These are phyloP conservation scores for Trichoplax adhaerens DNA, from an alignment of 37 sponge, comb jelly and placozoan species.

Conservation along the genomic window DNA sequence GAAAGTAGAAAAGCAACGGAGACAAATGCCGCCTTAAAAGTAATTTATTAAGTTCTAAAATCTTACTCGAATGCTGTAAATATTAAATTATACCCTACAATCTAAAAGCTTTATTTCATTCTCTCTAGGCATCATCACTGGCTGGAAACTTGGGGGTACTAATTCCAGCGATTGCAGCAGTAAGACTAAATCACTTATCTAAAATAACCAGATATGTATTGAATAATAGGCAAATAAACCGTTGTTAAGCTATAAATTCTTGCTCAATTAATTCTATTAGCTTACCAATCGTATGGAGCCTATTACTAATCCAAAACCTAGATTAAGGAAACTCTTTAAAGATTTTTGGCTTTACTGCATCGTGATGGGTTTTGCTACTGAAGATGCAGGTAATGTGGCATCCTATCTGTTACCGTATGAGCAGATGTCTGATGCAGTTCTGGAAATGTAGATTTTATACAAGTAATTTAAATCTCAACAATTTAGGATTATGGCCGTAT, in stretches of 20 bases:
- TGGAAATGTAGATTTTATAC: neutral
- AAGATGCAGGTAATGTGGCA: neutral
- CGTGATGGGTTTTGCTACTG: conserved; percentile 62
- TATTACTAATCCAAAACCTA: conserved; percentile 7
- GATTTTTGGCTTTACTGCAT: conserved; percentile 95
- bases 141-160: conserved; percentile 55
- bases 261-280: conserved; percentile 10
- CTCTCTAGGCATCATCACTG: conserved; percentile 49
- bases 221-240: neutral
- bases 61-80: neutral
- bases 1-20: conserved; percentile 49
- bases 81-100: neutral
- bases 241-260: neutral
- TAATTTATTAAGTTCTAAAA: conserved; percentile 11
- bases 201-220: neutral
- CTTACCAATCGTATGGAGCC: conserved; percentile 19
- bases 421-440: neutral
- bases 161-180: conserved; percentile 43
- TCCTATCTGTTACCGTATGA: conserved; percentile 4
- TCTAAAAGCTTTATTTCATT: neutral
- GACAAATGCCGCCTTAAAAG: conserved; percentile 2
- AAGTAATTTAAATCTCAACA: neutral
- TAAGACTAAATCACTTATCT: conserved; percentile 11
- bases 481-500: conserved; percentile 35
- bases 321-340: conserved; percentile 42